Conservation (phyloP, 2,113 vertebrate genomes). For the Myxocyprinus asiaticus region DNA sequence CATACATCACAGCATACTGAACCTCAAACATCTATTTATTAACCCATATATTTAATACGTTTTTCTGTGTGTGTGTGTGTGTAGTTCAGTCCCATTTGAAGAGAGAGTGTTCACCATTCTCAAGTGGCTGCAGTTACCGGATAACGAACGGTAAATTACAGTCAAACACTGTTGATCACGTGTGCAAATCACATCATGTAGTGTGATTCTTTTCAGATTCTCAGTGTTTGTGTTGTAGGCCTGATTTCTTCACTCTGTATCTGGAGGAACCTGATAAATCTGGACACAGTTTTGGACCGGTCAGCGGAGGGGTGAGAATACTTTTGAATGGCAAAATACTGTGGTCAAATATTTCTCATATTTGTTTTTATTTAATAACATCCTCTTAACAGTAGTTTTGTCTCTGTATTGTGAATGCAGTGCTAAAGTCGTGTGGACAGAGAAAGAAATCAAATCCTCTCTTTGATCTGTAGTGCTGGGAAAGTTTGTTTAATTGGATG, state of each 20-base stretch:
- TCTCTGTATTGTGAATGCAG: too few species aligned
- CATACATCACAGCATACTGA: too few species aligned
- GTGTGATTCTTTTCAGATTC: neutral
- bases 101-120: conserved; percentile 70
- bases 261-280: conserved; percentile 90
- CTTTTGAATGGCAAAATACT: neutral
- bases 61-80: neutral
- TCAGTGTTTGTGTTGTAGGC: conserved; percentile 68
- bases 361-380: too few species aligned
- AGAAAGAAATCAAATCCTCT: too few species aligned
- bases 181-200: neutral
- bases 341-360: too few species aligned
- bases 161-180: neutral
- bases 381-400: too few species aligned
- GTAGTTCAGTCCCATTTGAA: conserved; percentile 66
- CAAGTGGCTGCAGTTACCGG: conserved; percentile 74
- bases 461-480: too few species aligned
- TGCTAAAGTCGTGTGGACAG: too few species aligned
- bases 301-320: conserved; percentile 77
- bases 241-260: conserved; percentile 88
- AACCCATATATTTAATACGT: too few species aligned
- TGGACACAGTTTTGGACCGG: conserved; percentile 86
- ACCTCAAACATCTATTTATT: too few species aligned
- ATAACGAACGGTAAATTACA: conserved; percentile 47
- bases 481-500: too few species aligned